Percentiles rank a stretch among this genome's conserved stretches.
Conservation (phyloP, 2,797 vertebrate species). For the Esox lucius region DNA sequence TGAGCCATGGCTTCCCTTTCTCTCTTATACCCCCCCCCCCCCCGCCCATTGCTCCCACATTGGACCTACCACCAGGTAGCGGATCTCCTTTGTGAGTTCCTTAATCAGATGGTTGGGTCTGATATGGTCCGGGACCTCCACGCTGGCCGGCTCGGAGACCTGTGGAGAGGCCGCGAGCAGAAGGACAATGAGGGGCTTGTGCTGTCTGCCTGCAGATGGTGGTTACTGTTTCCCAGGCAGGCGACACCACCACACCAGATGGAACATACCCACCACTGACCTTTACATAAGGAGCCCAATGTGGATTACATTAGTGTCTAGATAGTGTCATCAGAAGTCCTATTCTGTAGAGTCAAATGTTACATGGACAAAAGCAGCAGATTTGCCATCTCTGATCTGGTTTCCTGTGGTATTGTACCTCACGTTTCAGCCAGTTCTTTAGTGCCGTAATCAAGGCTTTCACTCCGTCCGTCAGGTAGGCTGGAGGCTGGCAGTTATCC, state of each 20-base stretch:
- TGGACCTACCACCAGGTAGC: conserved; percentile 88
- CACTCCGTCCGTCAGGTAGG: conserved; percentile 91
- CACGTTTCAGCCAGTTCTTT: conserved; percentile 95
- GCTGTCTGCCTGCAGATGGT: background rate
- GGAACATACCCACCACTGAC: background rate
- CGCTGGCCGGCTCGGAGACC: conserved; percentile 92
- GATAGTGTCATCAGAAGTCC: background rate
- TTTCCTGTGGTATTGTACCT: conserved; percentile 72
- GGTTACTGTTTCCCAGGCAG: background rate
- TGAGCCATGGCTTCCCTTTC: background rate
- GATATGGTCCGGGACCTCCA: conserved; percentile 93
- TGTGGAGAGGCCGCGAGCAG: conserved; percentile 38
- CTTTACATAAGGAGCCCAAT: background rate
- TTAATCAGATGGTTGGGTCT: conserved; percentile 97
- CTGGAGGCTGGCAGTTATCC: conserved; percentile 89
- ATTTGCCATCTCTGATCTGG: background rate
- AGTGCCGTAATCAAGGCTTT: conserved; percentile 94
- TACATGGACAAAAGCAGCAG: background rate
- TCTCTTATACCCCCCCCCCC: background rate
- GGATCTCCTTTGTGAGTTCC: conserved; percentile 97
- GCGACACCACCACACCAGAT: background rate
- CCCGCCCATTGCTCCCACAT: background rate
- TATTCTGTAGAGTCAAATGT: conserved; percentile 2
- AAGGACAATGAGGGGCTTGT: conserved; percentile 3
- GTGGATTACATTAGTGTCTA: background rate